These are phyloP conservation scores for Solea solea DNA, from an alignment of 2,113 vertebrate species.

Conservation along the genomic window DNA sequence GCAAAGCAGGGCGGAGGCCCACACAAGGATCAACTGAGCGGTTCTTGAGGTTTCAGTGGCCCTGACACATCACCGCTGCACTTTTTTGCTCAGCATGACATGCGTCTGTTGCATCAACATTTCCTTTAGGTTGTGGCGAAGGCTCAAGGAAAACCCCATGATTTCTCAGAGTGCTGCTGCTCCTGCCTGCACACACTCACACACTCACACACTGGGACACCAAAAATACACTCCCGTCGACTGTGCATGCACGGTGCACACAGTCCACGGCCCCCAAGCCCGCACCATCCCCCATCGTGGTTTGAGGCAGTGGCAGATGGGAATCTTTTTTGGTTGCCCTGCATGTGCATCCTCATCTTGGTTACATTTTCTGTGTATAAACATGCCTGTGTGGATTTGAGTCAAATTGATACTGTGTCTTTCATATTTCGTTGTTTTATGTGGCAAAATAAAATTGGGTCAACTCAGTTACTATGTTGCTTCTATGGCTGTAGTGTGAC, in stretches of 20 bases:
- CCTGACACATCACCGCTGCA: slow-evolving; percentile 37
- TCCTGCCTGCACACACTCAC: background rate
- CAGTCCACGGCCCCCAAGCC: slow-evolving; percentile 1
- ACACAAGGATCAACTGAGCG: background rate
- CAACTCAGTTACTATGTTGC: too few species aligned
- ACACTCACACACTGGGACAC: slow-evolving; percentile 14
- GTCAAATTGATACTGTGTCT: background rate
- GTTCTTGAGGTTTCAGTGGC: slow-evolving; percentile 21
- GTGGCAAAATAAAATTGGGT: too few species aligned
- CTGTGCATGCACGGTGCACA: slow-evolving; percentile 8
- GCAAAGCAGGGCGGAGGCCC: background rate
- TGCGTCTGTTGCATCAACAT: slow-evolving; percentile 35
- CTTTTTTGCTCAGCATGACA: slow-evolving; percentile 31
- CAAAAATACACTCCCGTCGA: slow-evolving; percentile 27
- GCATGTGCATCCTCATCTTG: background rate
- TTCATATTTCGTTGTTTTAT: too few species aligned
- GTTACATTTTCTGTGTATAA: background rate
- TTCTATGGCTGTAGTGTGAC: too few species aligned
- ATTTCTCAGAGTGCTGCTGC: slow-evolving; percentile 26
- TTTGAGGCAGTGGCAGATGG: slow-evolving; percentile 45
- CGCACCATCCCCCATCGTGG: slow-evolving; percentile 4
- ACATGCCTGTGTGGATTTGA: background rate
- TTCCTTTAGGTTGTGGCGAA: slow-evolving; percentile 24
- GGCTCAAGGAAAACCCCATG: background rate
- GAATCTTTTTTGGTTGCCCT: slow-evolving; percentile 30